Conservation (phyloP, 2,113 vertebrate genomes). For the Lamprotornis superbus region DNA sequence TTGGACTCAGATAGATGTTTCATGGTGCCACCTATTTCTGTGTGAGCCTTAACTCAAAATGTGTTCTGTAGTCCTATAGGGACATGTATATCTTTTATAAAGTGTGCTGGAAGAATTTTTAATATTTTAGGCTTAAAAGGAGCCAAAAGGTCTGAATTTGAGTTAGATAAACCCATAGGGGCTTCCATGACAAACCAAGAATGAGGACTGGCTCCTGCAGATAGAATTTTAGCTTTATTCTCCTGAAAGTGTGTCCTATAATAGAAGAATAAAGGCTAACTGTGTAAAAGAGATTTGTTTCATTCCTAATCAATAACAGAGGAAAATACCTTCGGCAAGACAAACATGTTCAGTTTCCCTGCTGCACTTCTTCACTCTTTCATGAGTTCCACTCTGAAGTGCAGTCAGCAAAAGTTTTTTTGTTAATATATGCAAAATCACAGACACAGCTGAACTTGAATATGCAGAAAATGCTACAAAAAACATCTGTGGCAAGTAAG, state of each 20-base stretch:
- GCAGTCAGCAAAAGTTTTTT: background rate
- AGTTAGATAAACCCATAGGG: background rate
- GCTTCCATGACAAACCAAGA: background rate
- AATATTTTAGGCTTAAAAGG: background rate
- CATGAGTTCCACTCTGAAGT: background rate
- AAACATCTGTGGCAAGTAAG: slow-evolving; percentile 15
- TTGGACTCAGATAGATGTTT: background rate
- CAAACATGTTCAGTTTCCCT: background rate
- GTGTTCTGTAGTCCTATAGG: background rate
- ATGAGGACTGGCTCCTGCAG: background rate
- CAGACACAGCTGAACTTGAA: background rate
- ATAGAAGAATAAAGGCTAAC: background rate
- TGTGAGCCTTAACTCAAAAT: background rate
- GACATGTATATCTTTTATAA: background rate
- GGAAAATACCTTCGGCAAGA: background rate
- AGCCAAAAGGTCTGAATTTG: background rate
- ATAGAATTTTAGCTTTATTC: background rate
- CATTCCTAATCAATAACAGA: background rate
- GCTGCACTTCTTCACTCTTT: background rate
- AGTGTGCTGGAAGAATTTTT: background rate
- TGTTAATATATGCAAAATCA: background rate
- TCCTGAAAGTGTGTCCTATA: background rate
- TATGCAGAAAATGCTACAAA: slow-evolving; percentile 1
- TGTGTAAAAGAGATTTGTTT: background rate
- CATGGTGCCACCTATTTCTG: background rate